These are phyloP conservation scores for Nipponia nippon DNA, from an alignment of 2,113 vertebrate species.

Conservation along the genomic window DNA sequence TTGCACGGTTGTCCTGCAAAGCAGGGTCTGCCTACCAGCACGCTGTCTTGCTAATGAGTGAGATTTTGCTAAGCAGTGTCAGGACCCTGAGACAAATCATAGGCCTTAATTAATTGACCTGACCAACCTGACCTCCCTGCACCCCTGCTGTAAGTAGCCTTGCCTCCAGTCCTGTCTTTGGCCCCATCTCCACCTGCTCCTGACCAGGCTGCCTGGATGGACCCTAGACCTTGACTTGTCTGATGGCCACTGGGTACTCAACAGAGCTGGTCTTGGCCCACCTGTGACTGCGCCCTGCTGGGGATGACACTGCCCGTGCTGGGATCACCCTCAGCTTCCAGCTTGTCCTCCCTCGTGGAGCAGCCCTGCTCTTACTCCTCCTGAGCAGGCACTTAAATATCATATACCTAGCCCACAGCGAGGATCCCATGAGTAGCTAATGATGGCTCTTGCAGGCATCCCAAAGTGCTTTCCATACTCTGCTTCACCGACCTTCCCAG, in stretches of 20 bases:
- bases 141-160: not conserved
- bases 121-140: not conserved
- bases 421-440: not conserved
- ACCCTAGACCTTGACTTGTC: not conserved
- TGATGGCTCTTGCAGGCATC: not conserved
- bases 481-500: not conserved
- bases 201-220: not conserved
- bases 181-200: not conserved
- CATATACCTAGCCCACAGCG: not conserved
- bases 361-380: not conserved
- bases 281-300: not conserved
- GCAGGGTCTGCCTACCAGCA: not conserved
- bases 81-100: not conserved
- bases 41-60: not conserved
- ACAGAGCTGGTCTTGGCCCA: too few relatives aligned
- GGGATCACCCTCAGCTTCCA: not conserved
- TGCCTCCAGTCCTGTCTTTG: not conserved
- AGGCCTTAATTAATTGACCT: not conserved
- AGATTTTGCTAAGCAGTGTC: not conserved
- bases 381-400: not conserved
- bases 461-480: not conserved
- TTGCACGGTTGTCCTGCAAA: not conserved
- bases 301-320: rapidly evolving
- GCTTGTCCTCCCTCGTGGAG: not conserved
- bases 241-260: not conserved